Conservation (phyloP, 2,888 invertebrate species). For the Drosophila mimica region DNA sequence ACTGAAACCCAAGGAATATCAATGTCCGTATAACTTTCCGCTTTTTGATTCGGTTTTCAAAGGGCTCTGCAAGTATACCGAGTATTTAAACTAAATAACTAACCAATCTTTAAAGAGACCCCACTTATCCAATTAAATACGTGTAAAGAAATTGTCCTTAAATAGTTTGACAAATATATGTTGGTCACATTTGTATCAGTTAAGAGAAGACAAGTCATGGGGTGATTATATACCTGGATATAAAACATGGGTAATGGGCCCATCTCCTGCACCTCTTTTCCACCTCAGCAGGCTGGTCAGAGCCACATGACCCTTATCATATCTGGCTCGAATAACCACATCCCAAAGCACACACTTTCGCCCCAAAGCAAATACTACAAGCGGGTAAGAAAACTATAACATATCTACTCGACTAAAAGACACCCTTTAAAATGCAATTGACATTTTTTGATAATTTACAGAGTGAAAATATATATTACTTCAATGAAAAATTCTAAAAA, state of each 20-base stretch:
- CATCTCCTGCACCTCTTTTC: slow-evolving; percentile 6
- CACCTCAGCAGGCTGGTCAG: slow-evolving; percentile 33
- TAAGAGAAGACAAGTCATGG: slow-evolving; percentile 17
- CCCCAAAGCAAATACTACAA: slow-evolving; percentile 63
- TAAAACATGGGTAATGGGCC: neutral
- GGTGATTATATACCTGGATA: slow-evolving; percentile 26
- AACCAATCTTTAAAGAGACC: neutral
- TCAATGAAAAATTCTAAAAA: neutral
- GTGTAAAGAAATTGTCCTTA: slow-evolving; percentile 4
- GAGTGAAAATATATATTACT: neutral
- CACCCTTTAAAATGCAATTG: slow-evolving; percentile 12
- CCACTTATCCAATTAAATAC: slow-evolving; percentile 26
- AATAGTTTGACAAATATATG: slow-evolving; percentile 29
- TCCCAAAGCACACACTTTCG: slow-evolving; percentile 71
- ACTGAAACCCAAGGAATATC: slow-evolving; percentile 3
- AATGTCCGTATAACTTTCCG: slow-evolving; percentile 43
- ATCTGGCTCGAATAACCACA: slow-evolving; percentile 59
- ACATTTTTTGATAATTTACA: neutral
- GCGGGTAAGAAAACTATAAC: neutral
- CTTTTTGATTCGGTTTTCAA: slow-evolving; percentile 15
- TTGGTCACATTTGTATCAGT: neutral
- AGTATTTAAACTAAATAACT: neutral
- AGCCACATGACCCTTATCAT: slow-evolving; percentile 73
- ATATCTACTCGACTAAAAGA: slow-evolving; percentile 6
- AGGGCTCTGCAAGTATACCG: slow-evolving; percentile 34